A percentile compares a stretch with the other conserved stretches of the same genome.
Conservation (phyloP, 92 coral and sea anemone genomes). For the Zoanthus sociatus region DNA sequence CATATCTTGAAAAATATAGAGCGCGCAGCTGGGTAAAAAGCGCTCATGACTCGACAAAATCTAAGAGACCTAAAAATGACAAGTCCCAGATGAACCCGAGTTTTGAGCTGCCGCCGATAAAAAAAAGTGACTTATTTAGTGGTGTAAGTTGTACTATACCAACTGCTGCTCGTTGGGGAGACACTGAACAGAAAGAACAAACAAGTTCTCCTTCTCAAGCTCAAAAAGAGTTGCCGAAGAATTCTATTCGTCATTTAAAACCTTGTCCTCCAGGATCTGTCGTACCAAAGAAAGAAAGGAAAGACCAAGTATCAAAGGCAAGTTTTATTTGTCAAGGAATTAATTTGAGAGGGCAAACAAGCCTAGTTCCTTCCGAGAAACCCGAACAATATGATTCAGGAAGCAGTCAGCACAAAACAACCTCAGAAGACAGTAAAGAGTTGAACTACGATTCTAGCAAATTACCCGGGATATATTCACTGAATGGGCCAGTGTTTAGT, state of each 20-base stretch:
- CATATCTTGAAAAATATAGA: too few species aligned
- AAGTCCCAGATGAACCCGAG: too few species aligned
- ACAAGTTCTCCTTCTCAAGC: background rate
- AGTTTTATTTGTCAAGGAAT: conserved; percentile 21
- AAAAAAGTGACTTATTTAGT: too few species aligned
- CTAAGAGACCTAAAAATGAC: too few species aligned
- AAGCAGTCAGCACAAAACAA: background rate
- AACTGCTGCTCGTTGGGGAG: background rate
- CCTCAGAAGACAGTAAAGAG: background rate
- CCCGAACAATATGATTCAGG: background rate
- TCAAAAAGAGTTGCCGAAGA: conserved; percentile 14
- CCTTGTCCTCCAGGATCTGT: conserved; percentile 43
- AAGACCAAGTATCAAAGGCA: background rate
- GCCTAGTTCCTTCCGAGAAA: background rate
- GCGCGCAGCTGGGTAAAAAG: too few species aligned
- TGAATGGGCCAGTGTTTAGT: conserved; percentile 12
- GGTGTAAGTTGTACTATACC: background rate
- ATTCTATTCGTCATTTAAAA: conserved; percentile 9
- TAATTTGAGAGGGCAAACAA: background rate
- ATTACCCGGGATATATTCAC: background rate
- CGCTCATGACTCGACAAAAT: too few species aligned
- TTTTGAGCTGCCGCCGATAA: too few species aligned
- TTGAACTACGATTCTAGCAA: background rate
- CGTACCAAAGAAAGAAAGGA: conserved; percentile 9
- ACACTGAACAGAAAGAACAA: background rate